These are phyloP conservation scores for Heliconius ethilla DNA, from an alignment of 2,888 invertebrate species.

Conservation along the genomic window DNA sequence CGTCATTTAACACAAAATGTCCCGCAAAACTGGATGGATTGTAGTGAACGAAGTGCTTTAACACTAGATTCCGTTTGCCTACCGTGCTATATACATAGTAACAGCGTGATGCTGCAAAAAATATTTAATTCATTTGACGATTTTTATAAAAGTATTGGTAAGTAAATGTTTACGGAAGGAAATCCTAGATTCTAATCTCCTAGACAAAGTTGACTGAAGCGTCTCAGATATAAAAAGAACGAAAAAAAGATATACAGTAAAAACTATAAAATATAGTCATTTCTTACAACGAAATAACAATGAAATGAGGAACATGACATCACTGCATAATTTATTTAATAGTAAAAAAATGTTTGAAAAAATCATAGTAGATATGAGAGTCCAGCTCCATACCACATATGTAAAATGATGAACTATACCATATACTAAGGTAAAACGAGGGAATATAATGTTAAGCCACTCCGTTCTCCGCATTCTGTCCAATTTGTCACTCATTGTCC, in stretches of 20 bases:
- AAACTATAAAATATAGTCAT: neutral
- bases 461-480: neutral
- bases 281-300: neutral
- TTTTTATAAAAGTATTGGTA: neutral
- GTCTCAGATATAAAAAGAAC: neutral
- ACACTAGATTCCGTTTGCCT: neutral
- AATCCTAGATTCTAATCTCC: neutral
- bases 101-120: neutral
- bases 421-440: no score
- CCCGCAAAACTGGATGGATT: neutral
- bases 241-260: neutral
- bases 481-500: neutral
- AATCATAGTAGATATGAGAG: neutral
- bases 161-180: neutral
- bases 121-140: neutral
- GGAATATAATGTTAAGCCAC: neutral
- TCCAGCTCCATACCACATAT: neutral
- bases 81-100: neutral
- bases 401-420: no score
- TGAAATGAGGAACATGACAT: neutral
- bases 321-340: neutral
- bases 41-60: neutral
- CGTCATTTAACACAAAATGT: neutral
- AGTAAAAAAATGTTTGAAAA: neutral
- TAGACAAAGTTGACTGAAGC: neutral